Evolutionary conservation across 2,797 vertebrate species (phyloP), one percentile per base, ranked within the genome.

Genomic region (Acanthurus tractus): DNA sequence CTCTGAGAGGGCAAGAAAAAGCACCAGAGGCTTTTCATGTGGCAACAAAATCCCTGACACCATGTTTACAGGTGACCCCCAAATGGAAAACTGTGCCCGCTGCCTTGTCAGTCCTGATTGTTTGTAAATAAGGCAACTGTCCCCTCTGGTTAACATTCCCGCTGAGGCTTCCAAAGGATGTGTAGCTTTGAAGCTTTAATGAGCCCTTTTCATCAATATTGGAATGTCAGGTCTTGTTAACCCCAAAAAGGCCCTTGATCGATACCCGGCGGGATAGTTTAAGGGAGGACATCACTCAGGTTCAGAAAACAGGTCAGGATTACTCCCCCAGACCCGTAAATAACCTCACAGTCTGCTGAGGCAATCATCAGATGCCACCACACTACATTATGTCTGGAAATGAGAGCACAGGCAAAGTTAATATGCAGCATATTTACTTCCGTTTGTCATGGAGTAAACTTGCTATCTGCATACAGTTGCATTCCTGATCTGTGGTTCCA

Each of bases 211-310:
- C 87, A 94, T 94, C 93, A 92, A 93, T 92, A 95, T 90, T 82
- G 86, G 74, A 88, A 91, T 93, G 94, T 94, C 95, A 93, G 90
- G 88, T 94, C 90, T 94, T 94, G 91, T 96, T 96, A 96, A 96
- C 92, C 93, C 83, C 20, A 71, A 93, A 94, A 93, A 84, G 88
- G 87, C 92, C 91, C 76, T 78, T 82, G 83, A 93, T 96, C 95
- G 71, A 96, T 96, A 89, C 20, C 54, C 44, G 17, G 91, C 66
- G 85, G 93, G 76, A 81, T 90, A 77, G 87, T 85, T 87, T 86
- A 75, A 91, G 87, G 74, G 86, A 87, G 89, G 85, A 74, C 92
- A 93, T 93, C 89, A 90, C 80, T 93, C 87, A 89, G 89, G 86
- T 88, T 80, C 86, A 87, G 81, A 93, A 91, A 91, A 82, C 79